These are phyloP conservation scores for Cygnus atratus DNA, from an alignment of 2,113 vertebrate genomes.

Conservation along the genomic window DNA sequence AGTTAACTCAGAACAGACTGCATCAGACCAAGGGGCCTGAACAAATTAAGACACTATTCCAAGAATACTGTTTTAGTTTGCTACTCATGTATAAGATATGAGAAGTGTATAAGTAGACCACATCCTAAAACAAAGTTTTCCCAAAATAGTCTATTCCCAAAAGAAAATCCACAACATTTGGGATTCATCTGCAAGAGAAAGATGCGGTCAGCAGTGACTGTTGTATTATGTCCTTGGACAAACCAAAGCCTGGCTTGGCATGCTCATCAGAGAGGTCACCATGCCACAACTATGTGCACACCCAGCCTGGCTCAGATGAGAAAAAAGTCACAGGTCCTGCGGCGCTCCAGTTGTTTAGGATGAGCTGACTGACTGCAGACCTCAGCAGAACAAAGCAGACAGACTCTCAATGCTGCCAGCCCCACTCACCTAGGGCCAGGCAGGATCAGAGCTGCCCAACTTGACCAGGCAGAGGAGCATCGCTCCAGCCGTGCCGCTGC, in stretches of 20 bases:
- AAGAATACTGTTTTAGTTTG: neutral
- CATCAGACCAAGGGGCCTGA: neutral
- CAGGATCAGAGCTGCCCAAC: neutral
- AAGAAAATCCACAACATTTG: neutral
- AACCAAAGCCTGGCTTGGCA: neutral
- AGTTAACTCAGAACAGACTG: neutral
- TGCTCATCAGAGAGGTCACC: neutral
- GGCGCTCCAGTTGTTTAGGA: neutral
- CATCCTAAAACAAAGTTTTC: neutral
- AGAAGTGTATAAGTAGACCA: neutral
- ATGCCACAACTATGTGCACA: neutral
- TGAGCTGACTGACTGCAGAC: neutral
- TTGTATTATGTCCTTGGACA: neutral
- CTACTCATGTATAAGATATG: neutral
- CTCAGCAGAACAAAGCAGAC: neutral
- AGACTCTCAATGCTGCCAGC: neutral
- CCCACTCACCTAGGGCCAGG: neutral
- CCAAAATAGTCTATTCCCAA: neutral
- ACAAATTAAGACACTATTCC: neutral
- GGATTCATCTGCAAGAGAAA: neutral
- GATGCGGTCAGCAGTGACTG: neutral
- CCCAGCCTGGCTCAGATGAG: neutral
- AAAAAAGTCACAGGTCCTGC: fast-evolving
- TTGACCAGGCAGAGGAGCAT: neutral
- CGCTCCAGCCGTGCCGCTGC: neutral